phyloP scores from a whole-genome alignment of 2,888 invertebrate species.

The Temnothorax ravouxi region DNA sequence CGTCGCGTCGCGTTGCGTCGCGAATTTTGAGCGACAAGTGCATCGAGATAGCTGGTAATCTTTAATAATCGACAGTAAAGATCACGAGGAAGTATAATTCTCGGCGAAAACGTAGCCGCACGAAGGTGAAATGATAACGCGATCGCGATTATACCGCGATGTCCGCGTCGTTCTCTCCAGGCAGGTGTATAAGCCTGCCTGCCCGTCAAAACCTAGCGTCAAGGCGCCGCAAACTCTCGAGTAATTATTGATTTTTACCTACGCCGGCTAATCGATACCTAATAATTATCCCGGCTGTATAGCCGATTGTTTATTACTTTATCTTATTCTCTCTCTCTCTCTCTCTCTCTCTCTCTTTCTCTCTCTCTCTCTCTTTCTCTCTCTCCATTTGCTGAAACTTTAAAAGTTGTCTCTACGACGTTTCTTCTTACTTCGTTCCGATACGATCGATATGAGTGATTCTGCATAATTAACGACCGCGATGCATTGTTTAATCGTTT shows the following conservation, averaged over 20 bases:
- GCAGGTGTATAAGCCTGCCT: not conserved
- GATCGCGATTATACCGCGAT: not conserved
- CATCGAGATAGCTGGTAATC: slow-evolving; percentile 2
- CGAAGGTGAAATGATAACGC: not conserved
- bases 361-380: too few relatives aligned
- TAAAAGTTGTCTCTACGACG: not conserved
- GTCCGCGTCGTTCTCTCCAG: not conserved
- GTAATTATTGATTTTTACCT: slow-evolving; percentile 50
- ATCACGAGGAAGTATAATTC: not conserved
- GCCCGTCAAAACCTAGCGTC: not conserved
- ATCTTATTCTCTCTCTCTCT: too few relatives aligned
- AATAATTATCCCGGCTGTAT: slow-evolving; percentile 6
- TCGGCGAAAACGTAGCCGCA: not conserved
- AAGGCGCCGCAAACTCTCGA: slow-evolving; percentile 25
- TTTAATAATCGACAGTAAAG: not conserved
- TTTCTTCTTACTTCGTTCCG: not conserved
- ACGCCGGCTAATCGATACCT: slow-evolving; percentile 31
- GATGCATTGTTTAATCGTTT: slow-evolving; percentile 3
- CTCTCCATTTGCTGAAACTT: not conserved
- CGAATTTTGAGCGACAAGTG: not conserved
- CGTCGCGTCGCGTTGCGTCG: too few relatives aligned
- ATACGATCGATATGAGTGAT: not conserved
- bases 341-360: not conserved
- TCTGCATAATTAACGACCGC: not conserved
- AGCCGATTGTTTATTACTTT: not conserved